Conservation (phyloP, 2,113 vertebrate genomes). For the Podilymbus podiceps region DNA sequence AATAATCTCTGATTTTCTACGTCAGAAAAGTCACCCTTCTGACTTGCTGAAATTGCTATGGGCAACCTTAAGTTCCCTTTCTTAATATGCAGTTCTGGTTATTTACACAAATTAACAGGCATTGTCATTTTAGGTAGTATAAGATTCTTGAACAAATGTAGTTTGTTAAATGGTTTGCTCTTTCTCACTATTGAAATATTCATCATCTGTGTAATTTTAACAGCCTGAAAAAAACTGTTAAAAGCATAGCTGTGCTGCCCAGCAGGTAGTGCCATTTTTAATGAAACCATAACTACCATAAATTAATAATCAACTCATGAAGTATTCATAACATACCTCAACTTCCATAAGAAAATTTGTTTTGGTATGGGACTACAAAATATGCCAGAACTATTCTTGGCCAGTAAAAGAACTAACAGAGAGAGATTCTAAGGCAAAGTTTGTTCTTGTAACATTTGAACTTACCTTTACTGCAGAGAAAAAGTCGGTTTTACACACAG, state of each 20-base stretch:
- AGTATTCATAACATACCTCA: conserved; percentile 70
- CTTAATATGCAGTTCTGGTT: conserved; percentile 18
- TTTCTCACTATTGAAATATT: conserved; percentile 79
- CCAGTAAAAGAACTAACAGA: neutral
- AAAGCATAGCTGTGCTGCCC: conserved; percentile 77
- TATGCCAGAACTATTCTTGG: neutral
- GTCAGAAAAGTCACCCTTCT: neutral
- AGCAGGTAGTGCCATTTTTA: conserved; percentile 77
- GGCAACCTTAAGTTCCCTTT: conserved; percentile 17
- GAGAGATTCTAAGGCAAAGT: neutral
- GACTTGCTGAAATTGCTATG: neutral
- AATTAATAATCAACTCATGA: conserved; percentile 75
- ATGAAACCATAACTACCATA: conserved; percentile 70
- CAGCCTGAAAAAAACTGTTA: conserved; percentile 77
- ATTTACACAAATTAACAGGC: conserved; percentile 56
- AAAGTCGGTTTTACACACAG: neutral
- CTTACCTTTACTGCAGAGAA: neutral
- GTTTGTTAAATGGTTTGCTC: conserved; percentile 68
- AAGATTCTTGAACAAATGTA: conserved; percentile 30
- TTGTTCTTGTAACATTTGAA: neutral
- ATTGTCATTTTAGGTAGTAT: conserved; percentile 41
- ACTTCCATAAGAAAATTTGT: conserved; percentile 9
- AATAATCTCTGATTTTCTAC: neutral
- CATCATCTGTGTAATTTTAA: conserved; percentile 73
- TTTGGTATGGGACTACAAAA: neutral